Evolutionary conservation across 2,888 invertebrate genomes (phyloP), one percentile per base, ranked within the genome.

Genomic region (Agonopterix alstromeriana): DNA sequence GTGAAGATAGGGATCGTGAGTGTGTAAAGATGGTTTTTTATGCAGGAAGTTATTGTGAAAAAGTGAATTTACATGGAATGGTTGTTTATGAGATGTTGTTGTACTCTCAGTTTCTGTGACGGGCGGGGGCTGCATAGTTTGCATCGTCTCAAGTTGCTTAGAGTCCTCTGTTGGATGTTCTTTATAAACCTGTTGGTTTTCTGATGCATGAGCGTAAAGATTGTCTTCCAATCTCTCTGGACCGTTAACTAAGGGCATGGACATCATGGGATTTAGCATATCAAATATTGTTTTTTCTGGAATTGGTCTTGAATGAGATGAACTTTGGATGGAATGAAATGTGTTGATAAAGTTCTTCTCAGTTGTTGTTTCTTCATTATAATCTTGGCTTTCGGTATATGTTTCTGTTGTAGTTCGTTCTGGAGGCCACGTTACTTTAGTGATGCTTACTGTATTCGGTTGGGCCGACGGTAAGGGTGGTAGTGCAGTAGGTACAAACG

Each of bases 101-200:
- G 73, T 60, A 51, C 55, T 75, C 56, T 79, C 78, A 44, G 64
- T 52, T 54, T 67, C 68, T 12, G 71, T 65, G 2, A 78, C 69
- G 36, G 91, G 91, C 3, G 91, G 91, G 2, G 91, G 91, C 58
- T 89, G 90, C 91, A 91, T 90, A n/a, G 90, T 91, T 74, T 91
- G 90, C 90, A 92, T 90, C 10, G 83, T 82, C 66, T 90, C 80
- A 53, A 91, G 65, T 61, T 79, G 65, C n/a, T 56, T 45, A n/a
- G 55, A 53, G 43, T 78, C 74, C 51, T 77, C 73, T 4, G 67
- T 62, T 36, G 60, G 57, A 14, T 70, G 69, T 54, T 81, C 77
- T 57, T 83, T 79, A 60, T 72, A 86, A 50, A 87, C 66, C 46
- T 87, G 82, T 52, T 81, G 67, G 56, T 77, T 82, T 61, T 85